Evolutionary conservation across 2,888 invertebrate genomes (phyloP), one percentile per base, ranked within the genome.

Genomic region (Myopa testacea): DNA sequence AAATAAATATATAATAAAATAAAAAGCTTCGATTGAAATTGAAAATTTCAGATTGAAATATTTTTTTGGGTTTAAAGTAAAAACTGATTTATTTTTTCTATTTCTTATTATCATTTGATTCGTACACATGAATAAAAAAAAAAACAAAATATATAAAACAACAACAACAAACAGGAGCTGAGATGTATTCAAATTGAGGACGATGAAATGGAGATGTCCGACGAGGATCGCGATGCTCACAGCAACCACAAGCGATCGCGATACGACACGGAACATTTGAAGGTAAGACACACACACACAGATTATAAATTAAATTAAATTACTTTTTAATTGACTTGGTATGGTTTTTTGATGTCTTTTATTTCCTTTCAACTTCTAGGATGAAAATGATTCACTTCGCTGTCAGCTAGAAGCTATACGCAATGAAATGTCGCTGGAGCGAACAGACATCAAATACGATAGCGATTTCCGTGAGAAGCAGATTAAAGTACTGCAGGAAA

Each of bases 391-490:
- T 84, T 95, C 95, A 82, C 91, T 98, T 50, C 93, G 95, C 79
- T 97, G 97, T 89, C 96, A 97, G 90, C 89, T 98, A 84, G 97
- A 97, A 89, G 98, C 97, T 0, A 96, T 96, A 86, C 96, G 96
- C 88, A 97, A 97, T 89, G 98, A 98, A 91, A 95, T 97, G 72
- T 96, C 96, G 84, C 91, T 97, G 58, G 92, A 97, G 38, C 95
- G 96, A 86, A 92, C 93, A 40, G 97, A 97, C 85, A 92, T 93
- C 68, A 93, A 94, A 86, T 92, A 93, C 76, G 95, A 95, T 84
- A 91, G 95, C 82, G 95, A 96, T 79, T 93, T 94, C 79, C 96
- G 96, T 87, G 96, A 96, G 34, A 95, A 95, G 84, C 96, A 97
- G 88, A 93, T 96, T 82, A 93, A 94, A 88, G 89, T 90, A 16